Conservation (phyloP, 2,797 vertebrate genomes). For the Bradypodion ventrale region DNA sequence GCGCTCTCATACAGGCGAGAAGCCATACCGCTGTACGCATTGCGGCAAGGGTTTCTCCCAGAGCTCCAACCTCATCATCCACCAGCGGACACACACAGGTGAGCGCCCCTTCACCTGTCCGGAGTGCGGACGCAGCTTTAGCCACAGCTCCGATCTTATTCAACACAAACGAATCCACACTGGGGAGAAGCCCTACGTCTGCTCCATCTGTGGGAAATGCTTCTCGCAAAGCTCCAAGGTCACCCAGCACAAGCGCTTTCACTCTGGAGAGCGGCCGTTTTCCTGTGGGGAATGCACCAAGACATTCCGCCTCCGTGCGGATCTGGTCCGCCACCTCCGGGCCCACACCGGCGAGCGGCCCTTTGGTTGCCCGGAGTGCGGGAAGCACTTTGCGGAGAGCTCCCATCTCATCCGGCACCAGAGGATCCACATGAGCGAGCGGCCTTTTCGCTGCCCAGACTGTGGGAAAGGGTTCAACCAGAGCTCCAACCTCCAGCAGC, state of each 20-base stretch:
- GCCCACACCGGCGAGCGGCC: conserved; percentile 67
- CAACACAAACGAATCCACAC: conserved; percentile 64
- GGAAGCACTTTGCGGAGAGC: conserved; percentile 67
- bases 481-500: conserved; percentile 72
- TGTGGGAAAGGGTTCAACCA: conserved; percentile 74
- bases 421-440: conserved; percentile 69
- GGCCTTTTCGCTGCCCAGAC: conserved; percentile 68
- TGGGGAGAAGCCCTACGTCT: conserved; percentile 61
- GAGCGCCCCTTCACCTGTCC: conserved; percentile 70
- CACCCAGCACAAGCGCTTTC: conserved; percentile 65
- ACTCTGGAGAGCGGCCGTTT: conserved; percentile 59
- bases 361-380: conserved; percentile 66
- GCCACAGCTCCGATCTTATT: conserved; percentile 64
- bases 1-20: conserved; percentile 72
- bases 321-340: conserved; percentile 63
- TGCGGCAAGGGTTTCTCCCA: conserved; percentile 73
- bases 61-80: conserved; percentile 72
- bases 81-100: conserved; percentile 70
- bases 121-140: conserved; percentile 67
- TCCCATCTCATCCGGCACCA: conserved; percentile 68
- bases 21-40: conserved; percentile 67
- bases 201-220: conserved; percentile 63
- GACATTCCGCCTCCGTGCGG: conserved; percentile 63
- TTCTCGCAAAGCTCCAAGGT: conserved; percentile 63
- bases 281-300: conserved; percentile 65